These are phyloP conservation scores for Aleadryas rufinucha DNA, from an alignment of 2,113 vertebrate species.

Conservation along the genomic window DNA sequence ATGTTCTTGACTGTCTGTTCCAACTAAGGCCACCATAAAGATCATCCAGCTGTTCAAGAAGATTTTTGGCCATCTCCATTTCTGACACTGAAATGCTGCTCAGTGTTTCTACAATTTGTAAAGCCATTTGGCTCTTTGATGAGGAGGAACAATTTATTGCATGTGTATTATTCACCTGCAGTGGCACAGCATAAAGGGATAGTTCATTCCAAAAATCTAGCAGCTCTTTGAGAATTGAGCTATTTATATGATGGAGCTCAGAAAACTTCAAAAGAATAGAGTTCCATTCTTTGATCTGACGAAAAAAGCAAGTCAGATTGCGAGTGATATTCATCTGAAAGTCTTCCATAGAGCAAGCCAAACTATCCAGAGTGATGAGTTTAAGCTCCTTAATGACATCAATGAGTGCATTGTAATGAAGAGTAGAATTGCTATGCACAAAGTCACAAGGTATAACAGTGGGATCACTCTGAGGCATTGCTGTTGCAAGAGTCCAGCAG, in stretches of 20 bases:
- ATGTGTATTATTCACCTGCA: neutral
- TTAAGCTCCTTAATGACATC: slow-evolving; percentile 39
- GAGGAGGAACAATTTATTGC: slow-evolving; percentile 12
- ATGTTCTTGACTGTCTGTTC: neutral
- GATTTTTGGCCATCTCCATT: neutral
- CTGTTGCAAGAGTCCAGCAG: slow-evolving; percentile 33
- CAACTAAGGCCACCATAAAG: neutral
- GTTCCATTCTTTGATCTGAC: slow-evolving; percentile 56
- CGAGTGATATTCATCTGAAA: neutral
- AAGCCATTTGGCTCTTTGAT: slow-evolving; percentile 1
- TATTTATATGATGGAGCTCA: neutral
- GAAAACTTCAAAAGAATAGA: slow-evolving; percentile 50
- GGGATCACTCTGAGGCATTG: neutral
- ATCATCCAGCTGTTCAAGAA: neutral
- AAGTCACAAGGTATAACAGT: slow-evolving; percentile 3
- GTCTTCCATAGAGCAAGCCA: slow-evolving; percentile 18
- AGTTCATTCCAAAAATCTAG: slow-evolving; percentile 55
- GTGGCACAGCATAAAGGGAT: neutral
- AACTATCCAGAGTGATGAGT: neutral
- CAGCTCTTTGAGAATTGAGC: neutral
- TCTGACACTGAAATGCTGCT: neutral
- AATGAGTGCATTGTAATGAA: neutral
- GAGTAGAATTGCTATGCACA: neutral
- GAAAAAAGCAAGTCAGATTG: slow-evolving; percentile 53
- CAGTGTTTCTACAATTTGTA: neutral